phyloP scores from a whole-genome alignment of 1,140 invertebrate species.

The Meloidogyne hapla region DNA sequence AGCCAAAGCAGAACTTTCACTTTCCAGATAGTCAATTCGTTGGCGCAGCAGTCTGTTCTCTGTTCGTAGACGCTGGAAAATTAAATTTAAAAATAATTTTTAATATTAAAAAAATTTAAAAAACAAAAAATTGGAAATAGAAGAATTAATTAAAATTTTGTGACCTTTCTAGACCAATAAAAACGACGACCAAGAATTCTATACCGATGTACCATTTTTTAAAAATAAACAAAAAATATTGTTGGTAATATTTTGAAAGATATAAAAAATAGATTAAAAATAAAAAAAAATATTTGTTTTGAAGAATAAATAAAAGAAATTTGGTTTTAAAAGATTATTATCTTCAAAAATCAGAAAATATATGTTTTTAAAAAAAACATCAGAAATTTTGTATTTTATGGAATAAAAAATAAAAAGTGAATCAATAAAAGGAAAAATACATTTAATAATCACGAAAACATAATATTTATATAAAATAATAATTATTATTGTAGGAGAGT shows the following conservation, averaged over 20 bases:
- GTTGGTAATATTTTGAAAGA: neutral
- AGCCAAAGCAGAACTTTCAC: conserved; percentile 72
- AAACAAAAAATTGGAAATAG: neutral
- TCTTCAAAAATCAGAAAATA: neutral
- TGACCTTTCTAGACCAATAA: conserved; percentile 48
- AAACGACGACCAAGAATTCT: conserved; percentile 34
- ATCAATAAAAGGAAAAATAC: neutral
- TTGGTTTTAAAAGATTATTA: too few relatives aligned
- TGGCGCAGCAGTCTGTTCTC: conserved; percentile 91
- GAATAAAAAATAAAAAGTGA: neutral
- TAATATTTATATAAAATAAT: neutral
- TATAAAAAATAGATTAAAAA: neutral
- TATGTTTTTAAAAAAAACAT: neutral
- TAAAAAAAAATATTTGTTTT: neutral
- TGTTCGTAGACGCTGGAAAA: conserved; percentile 79
- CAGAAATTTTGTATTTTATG: too few relatives aligned
- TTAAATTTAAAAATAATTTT: conserved; percentile 7
- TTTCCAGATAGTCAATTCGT: conserved; percentile 85
- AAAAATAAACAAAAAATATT: neutral
- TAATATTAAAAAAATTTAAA: neutral
- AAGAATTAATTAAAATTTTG: neutral
- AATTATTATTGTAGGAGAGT: neutral
- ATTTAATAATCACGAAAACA: neutral
- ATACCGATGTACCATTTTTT: conserved; percentile 16
- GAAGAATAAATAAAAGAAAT: neutral